Base-by-base conservation (phyloP, 2,888 invertebrate species). In the Hirtodrosophila confusa region DNA sequence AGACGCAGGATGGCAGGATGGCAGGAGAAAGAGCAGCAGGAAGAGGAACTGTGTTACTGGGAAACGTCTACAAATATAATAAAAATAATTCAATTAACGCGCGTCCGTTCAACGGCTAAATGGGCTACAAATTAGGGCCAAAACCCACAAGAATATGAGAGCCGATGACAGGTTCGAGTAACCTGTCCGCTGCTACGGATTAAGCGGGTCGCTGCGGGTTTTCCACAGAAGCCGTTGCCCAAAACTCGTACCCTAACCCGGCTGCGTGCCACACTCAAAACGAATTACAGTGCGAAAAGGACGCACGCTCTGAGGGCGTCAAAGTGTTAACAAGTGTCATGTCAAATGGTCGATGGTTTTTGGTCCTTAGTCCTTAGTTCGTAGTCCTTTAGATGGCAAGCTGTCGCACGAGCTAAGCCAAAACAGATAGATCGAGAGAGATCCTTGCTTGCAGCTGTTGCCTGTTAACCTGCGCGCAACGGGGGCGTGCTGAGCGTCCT, bases 271-370 rank as follows among this genome's bases (percentile, higher is more conserved):
- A 50, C 75, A 67, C 80, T 83, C 80, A 76, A 74, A 67, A 53
- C 44, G 80, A 73, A 66, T 80, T 75, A 83, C 83, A 53, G 69
- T 86, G 86, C 83, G 78, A 83, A 80, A 68, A 58, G 71, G 62
- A 24, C 69, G 49, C 61, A 67, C 66, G 67, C 62, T 53, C 29
- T 39, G 77, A 67, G 83, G 86, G 89, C 70, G 83, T 88, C 85
- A 75, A 88, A 80, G 83, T 88, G 88, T 83, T 89, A 89, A 89
- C 89, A 90, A 89, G 90, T 90, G 90, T 86, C 79, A 68, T 78
- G 76, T 74, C 78, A 77, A 83, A 78, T 77, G 79, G 70, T 68
- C 63, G 61, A 57, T 27, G 40, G 39, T 37, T n/a, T 36, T 10
- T 24, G 24, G 27, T 10, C 24, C 53, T 45, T 23, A 8, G 8